Evolutionary conservation across 2,113 vertebrate species (phyloP).

Genomic region (Elanus axillaris): DNA sequence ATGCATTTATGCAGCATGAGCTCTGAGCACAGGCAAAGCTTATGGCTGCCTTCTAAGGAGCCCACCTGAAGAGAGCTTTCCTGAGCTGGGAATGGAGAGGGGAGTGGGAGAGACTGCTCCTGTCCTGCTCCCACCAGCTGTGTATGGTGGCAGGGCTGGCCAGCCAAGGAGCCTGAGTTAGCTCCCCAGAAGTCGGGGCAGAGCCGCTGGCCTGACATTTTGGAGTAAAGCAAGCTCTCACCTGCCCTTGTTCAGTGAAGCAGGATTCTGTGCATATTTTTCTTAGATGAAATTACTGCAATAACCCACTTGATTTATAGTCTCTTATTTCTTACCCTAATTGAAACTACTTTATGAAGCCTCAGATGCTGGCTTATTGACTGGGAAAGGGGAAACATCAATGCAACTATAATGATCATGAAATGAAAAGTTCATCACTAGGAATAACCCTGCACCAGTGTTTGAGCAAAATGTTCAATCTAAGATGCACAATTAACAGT

Average conservation of each 20-base stretch:
- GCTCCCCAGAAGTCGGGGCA: background rate
- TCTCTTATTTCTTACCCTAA: background rate
- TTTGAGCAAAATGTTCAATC: background rate
- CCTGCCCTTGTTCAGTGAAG: background rate
- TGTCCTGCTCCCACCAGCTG: background rate
- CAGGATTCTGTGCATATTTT: background rate
- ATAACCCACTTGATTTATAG: background rate
- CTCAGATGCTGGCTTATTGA: background rate
- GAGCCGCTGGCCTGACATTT: background rate
- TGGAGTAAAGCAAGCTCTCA: background rate
- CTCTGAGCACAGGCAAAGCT: background rate
- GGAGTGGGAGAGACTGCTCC: background rate
- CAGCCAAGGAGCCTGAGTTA: background rate
- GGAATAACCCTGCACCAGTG: background rate
- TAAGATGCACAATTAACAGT: background rate
- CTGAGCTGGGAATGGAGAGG: background rate
- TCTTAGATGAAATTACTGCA: background rate
- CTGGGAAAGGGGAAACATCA: background rate
- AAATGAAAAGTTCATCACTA: background rate
- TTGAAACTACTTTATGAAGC: background rate
- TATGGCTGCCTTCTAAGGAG: background rate
- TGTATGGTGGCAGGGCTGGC: background rate
- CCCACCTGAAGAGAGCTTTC: background rate
- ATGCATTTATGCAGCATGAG: rapidly evolving
- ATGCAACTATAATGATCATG: background rate